These are phyloP conservation scores for Neomorphus geoffroyi DNA, from an alignment of 2,797 vertebrate genomes.

Conservation along the genomic window DNA sequence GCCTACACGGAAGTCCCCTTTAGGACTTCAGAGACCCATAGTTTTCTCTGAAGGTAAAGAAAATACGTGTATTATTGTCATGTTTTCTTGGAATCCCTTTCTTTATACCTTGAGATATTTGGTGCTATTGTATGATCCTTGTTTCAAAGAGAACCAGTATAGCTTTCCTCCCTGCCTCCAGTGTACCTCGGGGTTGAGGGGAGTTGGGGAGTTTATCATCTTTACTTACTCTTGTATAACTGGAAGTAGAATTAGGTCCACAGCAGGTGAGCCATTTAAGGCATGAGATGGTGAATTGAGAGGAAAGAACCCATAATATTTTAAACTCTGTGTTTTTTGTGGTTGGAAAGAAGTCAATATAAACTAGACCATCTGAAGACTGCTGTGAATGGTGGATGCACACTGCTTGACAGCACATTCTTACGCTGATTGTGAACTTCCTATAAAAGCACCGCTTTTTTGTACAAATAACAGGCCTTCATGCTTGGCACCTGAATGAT, in stretches of 20 bases:
- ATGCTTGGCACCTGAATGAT: conserved; percentile 10
- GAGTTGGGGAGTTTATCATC: neutral
- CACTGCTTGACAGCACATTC: neutral
- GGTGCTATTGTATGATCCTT: neutral
- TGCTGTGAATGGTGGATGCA: neutral
- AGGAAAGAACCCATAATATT: neutral
- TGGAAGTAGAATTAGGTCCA: neutral
- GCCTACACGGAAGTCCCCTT: neutral
- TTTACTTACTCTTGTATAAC: neutral
- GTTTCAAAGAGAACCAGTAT: neutral
- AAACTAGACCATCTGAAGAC: neutral
- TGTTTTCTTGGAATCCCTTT: neutral
- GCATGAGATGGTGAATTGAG: neutral
- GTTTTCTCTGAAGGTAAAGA: neutral
- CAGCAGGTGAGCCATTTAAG: conserved; percentile 13
- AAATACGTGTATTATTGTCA: neutral
- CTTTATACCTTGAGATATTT: neutral
- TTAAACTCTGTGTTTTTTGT: neutral
- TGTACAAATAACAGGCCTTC: conserved; percentile 23
- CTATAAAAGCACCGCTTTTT: neutral
- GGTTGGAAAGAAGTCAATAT: neutral
- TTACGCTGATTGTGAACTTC: neutral
- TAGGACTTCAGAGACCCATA: neutral
- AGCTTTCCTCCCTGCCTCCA: neutral
- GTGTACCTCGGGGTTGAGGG: neutral